A percentile compares a stretch with the other conserved stretches of the same genome.
Conservation (phyloP, 2,888 invertebrate genomes). For the Copidosoma aretas region DNA sequence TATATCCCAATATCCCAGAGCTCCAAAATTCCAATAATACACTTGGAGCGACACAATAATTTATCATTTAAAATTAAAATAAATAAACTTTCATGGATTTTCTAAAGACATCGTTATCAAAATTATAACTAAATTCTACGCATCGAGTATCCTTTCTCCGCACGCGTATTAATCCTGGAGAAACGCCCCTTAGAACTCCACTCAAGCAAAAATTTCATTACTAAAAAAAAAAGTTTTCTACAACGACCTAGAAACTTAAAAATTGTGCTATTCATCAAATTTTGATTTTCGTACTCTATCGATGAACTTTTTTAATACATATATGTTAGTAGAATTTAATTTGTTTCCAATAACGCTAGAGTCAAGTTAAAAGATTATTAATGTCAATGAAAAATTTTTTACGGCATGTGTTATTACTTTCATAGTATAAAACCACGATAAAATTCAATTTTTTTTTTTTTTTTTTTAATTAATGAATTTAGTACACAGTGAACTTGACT, state of each 20-base stretch:
- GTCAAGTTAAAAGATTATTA: slow-evolving; percentile 13
- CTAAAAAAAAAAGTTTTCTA: slow-evolving; percentile 20
- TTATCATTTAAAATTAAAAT: slow-evolving; percentile 33
- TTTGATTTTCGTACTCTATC: slow-evolving; percentile 20
- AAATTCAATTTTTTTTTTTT: slow-evolving; percentile 1
- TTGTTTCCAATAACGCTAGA: slow-evolving; percentile 16
- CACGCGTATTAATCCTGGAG: slow-evolving; percentile 9
- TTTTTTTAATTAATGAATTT: slow-evolving; percentile 17
- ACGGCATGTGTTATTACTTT: not conserved
- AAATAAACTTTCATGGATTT: slow-evolving; percentile 23
- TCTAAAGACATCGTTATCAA: slow-evolving; percentile 11
- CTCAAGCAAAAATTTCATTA: slow-evolving; percentile 20
- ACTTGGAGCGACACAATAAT: slow-evolving; percentile 30
- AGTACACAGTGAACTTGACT: slow-evolving; percentile 20
- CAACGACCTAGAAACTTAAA: slow-evolving; percentile 26
- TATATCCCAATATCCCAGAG: slow-evolving; percentile 11
- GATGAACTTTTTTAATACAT: slow-evolving; percentile 13
- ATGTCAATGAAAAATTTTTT: slow-evolving; percentile 1
- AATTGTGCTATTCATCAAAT: slow-evolving; percentile 27
- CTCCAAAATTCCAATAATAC: slow-evolving; percentile 23
- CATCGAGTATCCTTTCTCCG: slow-evolving; percentile 45
- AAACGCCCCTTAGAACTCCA: slow-evolving; percentile 20
- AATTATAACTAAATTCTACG: slow-evolving; percentile 35
- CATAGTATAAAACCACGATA: too few species aligned
- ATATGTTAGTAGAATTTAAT: slow-evolving; percentile 12